Base-by-base conservation (phyloP, 2,888 invertebrate species). In the Pasiphila rectangulata region DNA sequence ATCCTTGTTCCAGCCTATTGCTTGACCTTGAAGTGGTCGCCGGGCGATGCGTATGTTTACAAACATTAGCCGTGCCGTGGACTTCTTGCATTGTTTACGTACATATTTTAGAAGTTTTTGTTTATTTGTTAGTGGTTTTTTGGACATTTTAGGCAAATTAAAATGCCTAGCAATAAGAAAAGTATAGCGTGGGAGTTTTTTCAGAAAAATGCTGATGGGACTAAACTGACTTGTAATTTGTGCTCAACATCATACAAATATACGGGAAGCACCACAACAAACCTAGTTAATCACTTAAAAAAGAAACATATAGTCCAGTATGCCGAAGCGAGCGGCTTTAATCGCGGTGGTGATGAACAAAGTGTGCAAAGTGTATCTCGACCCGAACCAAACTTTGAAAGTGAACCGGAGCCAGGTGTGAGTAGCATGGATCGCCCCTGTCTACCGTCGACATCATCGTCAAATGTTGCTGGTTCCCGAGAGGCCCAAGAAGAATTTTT, bases 391-490 rank as follows among this genome's bases (percentile, higher is more conserved):
- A 42, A 38, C 7, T 23, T 37, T 38, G 43, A 43, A 43, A 34
- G 37, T 43, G 38, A 38, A 34, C 23, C 38, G 34, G 34, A 44
- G 16, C n/a, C 37, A 20, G 38, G 27, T 2, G 27, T 32, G 38
- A 19, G 39, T 43, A 25, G 44, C 44, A 44, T 38, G 13, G 13
- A 13, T 27, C 27, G 27, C 27, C 13, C 27, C 12, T 27, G 27
- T 27, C 27, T 13, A 27, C 27, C 27, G n/a, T n/a, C n/a, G 13
- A 27, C 5, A 38, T 36, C 49, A 45, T 36, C 39, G 32, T 40
- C 29, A 49, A 49, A 40, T 48, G 32, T 49, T 27, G 44, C 49
- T 6, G 24, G 40, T 42, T 46, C 35, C 39, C 32, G 37, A 30
- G 41, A 46, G 37, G 27, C 7, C 27, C 27, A n/a, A n/a, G n/a